Conservation (phyloP, 2,113 vertebrate species). For the Corythaeola cristata region DNA sequence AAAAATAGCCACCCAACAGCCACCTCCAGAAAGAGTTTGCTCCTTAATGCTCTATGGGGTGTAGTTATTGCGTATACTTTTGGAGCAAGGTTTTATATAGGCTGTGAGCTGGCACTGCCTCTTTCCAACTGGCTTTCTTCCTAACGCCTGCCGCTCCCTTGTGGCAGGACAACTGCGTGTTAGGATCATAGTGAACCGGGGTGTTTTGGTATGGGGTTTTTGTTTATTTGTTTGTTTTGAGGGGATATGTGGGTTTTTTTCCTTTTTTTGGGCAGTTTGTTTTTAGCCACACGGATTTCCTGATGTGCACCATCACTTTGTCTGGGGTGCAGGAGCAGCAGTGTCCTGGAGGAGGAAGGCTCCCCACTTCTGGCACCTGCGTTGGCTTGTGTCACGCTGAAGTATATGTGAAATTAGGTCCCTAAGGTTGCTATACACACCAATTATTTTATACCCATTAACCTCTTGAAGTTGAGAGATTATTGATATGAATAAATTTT, state of each 20-base stretch:
- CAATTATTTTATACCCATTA: background rate
- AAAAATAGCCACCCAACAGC: background rate
- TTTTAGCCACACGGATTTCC: background rate
- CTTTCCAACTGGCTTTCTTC: background rate
- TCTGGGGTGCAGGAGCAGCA: background rate
- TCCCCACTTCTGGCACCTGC: background rate
- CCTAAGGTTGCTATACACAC: background rate
- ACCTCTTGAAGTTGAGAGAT: background rate
- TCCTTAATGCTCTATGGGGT: accelerated
- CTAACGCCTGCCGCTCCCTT: background rate
- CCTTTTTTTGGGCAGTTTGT: background rate
- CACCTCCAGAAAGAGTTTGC: background rate
- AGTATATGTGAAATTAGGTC: background rate
- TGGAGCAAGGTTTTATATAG: background rate
- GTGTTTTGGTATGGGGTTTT: background rate
- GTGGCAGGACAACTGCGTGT: background rate
- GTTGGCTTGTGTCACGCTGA: background rate
- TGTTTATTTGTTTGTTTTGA: no score
- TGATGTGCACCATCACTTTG: background rate
- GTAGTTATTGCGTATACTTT: accelerated
- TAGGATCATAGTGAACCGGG: background rate
- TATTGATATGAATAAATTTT: background rate
- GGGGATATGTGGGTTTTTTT: no score
- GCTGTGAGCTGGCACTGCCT: background rate
- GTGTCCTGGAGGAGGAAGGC: background rate